Evolutionary conservation across 2,797 vertebrate species (phyloP).

Genomic region (Xiphorhynchus erythropygius): DNA sequence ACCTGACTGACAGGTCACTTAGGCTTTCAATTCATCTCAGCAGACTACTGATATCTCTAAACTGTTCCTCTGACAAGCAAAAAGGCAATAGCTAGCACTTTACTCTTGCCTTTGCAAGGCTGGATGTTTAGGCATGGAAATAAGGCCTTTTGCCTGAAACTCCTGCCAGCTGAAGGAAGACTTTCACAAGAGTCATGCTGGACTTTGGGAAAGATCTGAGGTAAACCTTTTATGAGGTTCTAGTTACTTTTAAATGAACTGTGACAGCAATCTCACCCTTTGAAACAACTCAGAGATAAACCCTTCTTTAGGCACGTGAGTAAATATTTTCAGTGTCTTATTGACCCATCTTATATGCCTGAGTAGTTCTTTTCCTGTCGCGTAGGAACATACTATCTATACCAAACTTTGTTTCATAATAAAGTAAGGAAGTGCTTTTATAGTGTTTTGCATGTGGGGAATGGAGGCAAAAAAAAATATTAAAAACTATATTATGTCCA

Average conservation of each 20-base stretch:
- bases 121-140: not conserved
- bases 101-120: not conserved
- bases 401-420: not conserved
- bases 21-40: constrained; percentile 12
- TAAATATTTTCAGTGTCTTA: not conserved
- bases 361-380: not conserved
- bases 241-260: not conserved
- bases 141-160: not conserved
- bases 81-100: not conserved
- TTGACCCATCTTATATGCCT: not conserved
- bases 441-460: not conserved
- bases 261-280: not conserved
- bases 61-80: not conserved
- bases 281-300: not conserved
- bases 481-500: not conserved
- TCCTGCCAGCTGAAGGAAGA: not conserved
- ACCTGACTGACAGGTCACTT: constrained; percentile 44
- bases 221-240: not conserved
- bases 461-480: not conserved
- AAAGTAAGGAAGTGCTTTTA: not conserved
- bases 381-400: not conserved
- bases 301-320: not conserved
- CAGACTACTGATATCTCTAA: not conserved
- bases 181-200: not conserved
- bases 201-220: not conserved